A percentile compares a stretch with the other conserved stretches of the same genome.
phyloP scores from a whole-genome alignment of 2,888 invertebrate genomes.

The Eretmocerus hayati region DNA sequence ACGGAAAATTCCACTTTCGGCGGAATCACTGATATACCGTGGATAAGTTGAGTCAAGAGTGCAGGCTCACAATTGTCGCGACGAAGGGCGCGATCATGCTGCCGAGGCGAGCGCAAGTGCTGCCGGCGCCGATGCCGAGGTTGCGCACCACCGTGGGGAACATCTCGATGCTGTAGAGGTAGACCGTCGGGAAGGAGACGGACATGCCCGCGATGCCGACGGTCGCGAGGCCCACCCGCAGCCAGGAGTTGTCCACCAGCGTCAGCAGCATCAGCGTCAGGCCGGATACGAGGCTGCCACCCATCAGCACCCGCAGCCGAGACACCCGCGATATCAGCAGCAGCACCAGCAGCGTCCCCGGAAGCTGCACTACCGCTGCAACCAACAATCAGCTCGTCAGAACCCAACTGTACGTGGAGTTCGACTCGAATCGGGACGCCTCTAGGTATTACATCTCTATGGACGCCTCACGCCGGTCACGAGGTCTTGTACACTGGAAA shows the following conservation, averaged over 20 bases:
- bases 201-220: constrained; percentile 75
- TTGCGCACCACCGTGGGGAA: constrained; percentile 88
- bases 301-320: constrained; percentile 38
- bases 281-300: constrained; percentile 36
- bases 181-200: constrained; percentile 77
- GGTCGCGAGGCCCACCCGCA: constrained; percentile 60
- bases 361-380: constrained; percentile 40
- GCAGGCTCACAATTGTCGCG: constrained; percentile 53
- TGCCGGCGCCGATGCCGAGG: constrained; percentile 77
- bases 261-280: constrained; percentile 33
- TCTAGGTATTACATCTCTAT: too few species aligned
- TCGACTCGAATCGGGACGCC: too few species aligned
- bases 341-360: constrained; percentile 37
- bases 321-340: constrained; percentile 40
- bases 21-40: too few species aligned
- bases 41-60: too few species aligned
- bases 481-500: too few species aligned
- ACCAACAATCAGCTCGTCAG: too few species aligned
- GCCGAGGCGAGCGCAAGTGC: constrained; percentile 77
- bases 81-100: constrained; percentile 82
- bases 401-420: too few species aligned
- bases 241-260: constrained; percentile 31
- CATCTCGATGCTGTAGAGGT: constrained; percentile 80
- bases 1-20: too few species aligned
- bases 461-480: too few species aligned